Percentiles rank a stretch among this genome's conserved stretches.
phyloP scores from a whole-genome alignment of 2,113 vertebrate genomes.

The Leucopsar rothschildi region DNA sequence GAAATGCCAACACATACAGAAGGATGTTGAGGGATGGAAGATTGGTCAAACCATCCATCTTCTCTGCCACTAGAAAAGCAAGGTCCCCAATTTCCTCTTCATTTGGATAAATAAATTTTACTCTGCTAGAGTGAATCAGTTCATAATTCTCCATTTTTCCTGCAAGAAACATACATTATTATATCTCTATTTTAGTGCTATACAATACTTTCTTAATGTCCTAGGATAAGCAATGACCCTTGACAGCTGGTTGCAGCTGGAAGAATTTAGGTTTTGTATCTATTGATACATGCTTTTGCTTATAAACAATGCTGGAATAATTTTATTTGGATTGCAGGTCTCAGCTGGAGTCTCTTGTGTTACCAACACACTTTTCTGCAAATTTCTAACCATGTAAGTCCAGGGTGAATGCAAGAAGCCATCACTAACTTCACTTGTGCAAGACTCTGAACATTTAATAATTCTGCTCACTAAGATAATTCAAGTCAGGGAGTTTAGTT shows the following conservation, averaged over 20 bases:
- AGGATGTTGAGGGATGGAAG: conserved; percentile 85
- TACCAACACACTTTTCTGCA: background rate
- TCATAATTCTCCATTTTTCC: conserved; percentile 98
- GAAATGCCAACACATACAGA: conserved; percentile 91
- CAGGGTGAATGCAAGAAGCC: background rate
- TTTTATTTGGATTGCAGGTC: background rate
- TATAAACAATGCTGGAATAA: background rate
- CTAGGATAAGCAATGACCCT: background rate
- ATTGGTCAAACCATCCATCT: conserved; percentile 73
- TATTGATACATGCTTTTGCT: background rate
- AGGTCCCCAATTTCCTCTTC: conserved; percentile 98
- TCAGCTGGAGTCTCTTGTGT: background rate
- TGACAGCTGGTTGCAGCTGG: background rate
- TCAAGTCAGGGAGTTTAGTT: background rate
- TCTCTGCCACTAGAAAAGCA: conserved; percentile 90
- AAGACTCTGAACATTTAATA: background rate
- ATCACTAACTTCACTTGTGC: background rate
- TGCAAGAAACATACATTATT: conserved; percentile 60
- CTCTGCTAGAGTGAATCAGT: conserved; percentile 93
- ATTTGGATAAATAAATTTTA: conserved; percentile 96
- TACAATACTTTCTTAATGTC: background rate
- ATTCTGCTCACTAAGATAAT: background rate
- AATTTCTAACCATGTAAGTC: background rate
- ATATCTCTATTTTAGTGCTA: background rate
- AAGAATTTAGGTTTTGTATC: background rate